A percentile compares a stretch with the other conserved stretches of the same genome.
Evolutionary conservation across 2,888 invertebrate genomes (phyloP).

Genomic region (Ormyrus rosae): DNA sequence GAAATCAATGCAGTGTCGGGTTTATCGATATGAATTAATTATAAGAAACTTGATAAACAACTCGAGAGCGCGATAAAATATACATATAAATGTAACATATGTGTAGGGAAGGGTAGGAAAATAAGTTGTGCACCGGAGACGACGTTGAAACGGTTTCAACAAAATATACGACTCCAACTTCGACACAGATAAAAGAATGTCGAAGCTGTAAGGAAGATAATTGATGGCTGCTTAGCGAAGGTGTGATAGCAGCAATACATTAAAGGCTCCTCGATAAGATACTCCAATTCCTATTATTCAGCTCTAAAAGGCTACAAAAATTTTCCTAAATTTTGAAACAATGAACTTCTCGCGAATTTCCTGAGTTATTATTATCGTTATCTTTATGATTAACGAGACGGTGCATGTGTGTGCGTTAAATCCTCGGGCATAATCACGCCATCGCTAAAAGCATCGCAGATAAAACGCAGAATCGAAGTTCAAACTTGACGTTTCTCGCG

Average conservation of each 20-base stretch:
- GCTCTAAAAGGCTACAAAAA: no score
- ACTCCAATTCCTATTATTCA: no score
- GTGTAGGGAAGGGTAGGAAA: no score
- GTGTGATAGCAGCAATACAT: no score
- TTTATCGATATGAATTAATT: not conserved
- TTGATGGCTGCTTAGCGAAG: constrained; percentile 3
- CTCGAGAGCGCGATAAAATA: not conserved
- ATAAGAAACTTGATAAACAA: not conserved
- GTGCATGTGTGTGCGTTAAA: not conserved
- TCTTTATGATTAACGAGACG: constrained; percentile 43
- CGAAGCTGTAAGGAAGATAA: constrained; percentile 9
- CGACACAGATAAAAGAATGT: constrained; percentile 1
- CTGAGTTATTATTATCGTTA: constrained; percentile 33
- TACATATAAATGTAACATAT: not conserved
- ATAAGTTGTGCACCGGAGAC: no score
- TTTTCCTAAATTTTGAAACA: no score
- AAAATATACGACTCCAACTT: not conserved
- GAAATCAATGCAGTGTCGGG: no score
- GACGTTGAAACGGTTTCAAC: no score
- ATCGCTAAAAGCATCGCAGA: constrained; percentile 4
- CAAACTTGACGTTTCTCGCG: no score
- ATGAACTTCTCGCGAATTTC: no score
- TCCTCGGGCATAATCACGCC: not conserved
- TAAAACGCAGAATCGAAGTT: not conserved
- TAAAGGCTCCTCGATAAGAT: no score